phyloP scores from a whole-genome alignment of 2,888 invertebrate species.

The Drosophila greeni region DNA sequence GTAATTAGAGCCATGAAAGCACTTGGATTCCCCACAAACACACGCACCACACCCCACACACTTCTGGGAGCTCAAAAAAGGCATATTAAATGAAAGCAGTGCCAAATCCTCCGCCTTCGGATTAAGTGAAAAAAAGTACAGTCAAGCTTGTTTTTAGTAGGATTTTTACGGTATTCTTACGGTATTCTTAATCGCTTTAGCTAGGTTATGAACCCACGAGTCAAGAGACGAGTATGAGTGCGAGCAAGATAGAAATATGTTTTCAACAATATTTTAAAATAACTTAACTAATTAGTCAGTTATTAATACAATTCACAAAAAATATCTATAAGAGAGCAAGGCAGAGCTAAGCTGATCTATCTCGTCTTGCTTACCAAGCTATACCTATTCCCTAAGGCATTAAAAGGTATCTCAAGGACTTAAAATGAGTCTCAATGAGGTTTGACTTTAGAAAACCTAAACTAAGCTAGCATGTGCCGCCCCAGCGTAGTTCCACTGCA shows the following conservation, averaged over 20 bases:
- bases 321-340: too few species aligned
- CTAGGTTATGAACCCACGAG: too few species aligned
- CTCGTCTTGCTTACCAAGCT: too few species aligned
- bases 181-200: too few species aligned
- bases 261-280: too few species aligned
- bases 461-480: not conserved
- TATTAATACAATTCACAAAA: too few species aligned
- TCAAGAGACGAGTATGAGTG: too few species aligned
- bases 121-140: constrained; percentile 1
- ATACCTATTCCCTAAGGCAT: too few species aligned
- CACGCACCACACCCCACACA: constrained; percentile 13
- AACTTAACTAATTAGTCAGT: too few species aligned
- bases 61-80: not conserved
- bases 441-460: not conserved
- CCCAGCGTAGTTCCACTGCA: not conserved
- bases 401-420: not conserved
- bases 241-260: too few species aligned
- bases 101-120: constrained; percentile 14
- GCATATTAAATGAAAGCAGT: constrained; percentile 24
- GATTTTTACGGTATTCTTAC: too few species aligned
- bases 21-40: constrained; percentile 8
- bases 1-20: constrained; percentile 37
- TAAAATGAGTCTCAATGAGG: not conserved
- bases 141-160: not conserved
- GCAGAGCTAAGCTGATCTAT: too few species aligned